A percentile compares a stretch with the other conserved stretches of the same genome.
Conservation (phyloP, 2,113 vertebrate genomes). For the Aythya baeri region DNA sequence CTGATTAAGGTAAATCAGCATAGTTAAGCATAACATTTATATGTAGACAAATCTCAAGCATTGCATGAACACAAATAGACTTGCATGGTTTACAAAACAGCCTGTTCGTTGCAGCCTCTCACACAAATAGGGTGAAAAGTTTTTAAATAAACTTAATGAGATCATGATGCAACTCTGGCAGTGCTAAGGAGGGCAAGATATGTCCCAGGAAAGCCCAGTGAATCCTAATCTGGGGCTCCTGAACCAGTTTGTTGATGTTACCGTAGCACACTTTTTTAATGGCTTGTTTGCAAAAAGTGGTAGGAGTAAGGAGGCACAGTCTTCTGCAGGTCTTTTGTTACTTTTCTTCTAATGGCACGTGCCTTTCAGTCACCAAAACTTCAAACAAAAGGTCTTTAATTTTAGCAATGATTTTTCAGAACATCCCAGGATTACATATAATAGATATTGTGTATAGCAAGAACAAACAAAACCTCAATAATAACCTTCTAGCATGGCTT, state of each 20-base stretch:
- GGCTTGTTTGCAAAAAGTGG: not conserved
- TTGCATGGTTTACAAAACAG: conserved; percentile 47
- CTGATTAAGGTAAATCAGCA: conserved; percentile 28
- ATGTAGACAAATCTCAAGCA: conserved; percentile 27
- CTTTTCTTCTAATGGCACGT: not conserved
- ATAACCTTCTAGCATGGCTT: conserved; percentile 59
- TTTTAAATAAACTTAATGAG: conserved; percentile 50
- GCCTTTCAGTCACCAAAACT: not conserved
- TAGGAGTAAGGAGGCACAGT: not conserved
- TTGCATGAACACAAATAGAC: conserved; percentile 38
- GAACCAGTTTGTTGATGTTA: not conserved
- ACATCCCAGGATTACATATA: conserved; percentile 32
- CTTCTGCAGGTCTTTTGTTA: not conserved
- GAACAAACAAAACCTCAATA: conserved; percentile 58
- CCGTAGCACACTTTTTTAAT: not conserved
- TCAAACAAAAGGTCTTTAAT: conserved; percentile 36
- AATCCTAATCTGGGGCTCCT: conserved; percentile 12
- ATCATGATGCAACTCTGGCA: conserved; percentile 19
- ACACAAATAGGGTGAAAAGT: not conserved
- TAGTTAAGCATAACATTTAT: conserved; percentile 49
- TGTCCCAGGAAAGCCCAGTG: not conserved
- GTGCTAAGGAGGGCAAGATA: not conserved
- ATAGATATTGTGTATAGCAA: not conserved
- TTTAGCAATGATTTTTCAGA: conserved; percentile 28
- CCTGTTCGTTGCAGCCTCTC: conserved; percentile 12